These are phyloP conservation scores for Phalacrocorax brasilianus DNA, from an alignment of 2,113 vertebrate genomes.

Conservation along the genomic window DNA sequence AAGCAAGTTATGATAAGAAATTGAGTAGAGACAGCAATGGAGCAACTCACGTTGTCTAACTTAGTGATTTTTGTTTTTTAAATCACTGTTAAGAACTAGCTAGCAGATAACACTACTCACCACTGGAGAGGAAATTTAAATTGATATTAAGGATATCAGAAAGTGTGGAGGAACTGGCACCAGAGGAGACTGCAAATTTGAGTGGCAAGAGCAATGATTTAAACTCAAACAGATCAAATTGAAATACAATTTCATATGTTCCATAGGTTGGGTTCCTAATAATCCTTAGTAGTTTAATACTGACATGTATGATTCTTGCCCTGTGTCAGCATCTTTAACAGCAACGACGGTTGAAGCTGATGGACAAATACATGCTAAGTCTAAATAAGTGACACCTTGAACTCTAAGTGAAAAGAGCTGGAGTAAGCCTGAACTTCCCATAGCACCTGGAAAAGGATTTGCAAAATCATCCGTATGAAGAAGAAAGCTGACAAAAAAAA, in stretches of 20 bases:
- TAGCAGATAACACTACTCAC: not conserved
- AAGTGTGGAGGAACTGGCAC: not conserved
- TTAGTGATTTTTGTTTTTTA: not conserved
- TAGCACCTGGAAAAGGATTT: not conserved
- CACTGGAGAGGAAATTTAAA: not conserved
- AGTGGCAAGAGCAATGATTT: conserved; percentile 26
- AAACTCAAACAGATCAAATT: not conserved
- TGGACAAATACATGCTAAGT: not conserved
- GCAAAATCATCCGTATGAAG: not conserved
- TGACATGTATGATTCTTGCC: not conserved
- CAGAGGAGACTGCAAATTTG: not conserved
- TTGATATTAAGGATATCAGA: not conserved
- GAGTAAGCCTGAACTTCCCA: not conserved
- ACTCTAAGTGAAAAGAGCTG: not conserved
- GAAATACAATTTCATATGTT: not conserved
- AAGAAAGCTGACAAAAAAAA: not conserved
- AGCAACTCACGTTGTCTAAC: not conserved
- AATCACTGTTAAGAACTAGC: not conserved
- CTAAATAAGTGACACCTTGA: not conserved
- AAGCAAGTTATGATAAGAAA: not conserved
- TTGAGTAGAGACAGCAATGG: not conserved
- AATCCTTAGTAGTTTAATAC: not conserved
- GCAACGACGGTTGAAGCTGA: not conserved
- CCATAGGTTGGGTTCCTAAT: not conserved
- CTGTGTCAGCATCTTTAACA: not conserved